These are phyloP conservation scores for Tricholaema leucomelas DNA, from an alignment of 2,113 vertebrate genomes.

Conservation along the genomic window DNA sequence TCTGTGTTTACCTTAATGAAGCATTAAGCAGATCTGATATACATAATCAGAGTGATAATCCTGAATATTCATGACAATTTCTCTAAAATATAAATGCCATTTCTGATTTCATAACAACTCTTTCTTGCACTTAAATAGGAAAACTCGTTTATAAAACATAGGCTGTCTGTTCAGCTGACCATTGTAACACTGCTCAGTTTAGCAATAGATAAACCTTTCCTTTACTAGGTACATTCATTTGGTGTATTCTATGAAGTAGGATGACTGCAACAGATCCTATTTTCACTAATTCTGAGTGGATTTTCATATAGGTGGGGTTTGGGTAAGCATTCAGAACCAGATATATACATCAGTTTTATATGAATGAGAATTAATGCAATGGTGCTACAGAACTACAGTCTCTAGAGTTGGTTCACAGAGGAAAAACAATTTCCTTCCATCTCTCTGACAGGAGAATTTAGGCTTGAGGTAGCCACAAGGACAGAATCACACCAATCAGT, in stretches of 20 bases:
- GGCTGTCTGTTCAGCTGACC: background rate
- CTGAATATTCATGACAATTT: background rate
- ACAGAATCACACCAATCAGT: background rate
- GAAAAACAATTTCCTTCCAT: background rate
- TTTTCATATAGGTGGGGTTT: background rate
- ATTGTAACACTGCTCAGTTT: too few relatives aligned
- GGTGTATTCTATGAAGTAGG: background rate
- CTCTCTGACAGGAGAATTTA: background rate
- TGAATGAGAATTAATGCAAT: background rate
- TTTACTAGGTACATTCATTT: background rate
- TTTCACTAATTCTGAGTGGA: background rate
- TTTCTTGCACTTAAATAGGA: background rate
- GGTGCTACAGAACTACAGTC: background rate
- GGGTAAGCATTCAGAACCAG: background rate
- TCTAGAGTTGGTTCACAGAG: background rate
- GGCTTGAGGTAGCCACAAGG: background rate
- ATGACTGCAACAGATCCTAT: background rate
- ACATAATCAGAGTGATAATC: background rate
- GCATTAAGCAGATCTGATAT: background rate
- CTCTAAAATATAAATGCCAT: background rate
- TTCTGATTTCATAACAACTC: background rate
- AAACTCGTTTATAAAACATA: background rate
- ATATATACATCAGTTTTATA: background rate
- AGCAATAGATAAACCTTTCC: background rate
- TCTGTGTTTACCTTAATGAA: background rate